phyloP scores from a whole-genome alignment of 2,113 vertebrate species.

The Nicator chloris region DNA sequence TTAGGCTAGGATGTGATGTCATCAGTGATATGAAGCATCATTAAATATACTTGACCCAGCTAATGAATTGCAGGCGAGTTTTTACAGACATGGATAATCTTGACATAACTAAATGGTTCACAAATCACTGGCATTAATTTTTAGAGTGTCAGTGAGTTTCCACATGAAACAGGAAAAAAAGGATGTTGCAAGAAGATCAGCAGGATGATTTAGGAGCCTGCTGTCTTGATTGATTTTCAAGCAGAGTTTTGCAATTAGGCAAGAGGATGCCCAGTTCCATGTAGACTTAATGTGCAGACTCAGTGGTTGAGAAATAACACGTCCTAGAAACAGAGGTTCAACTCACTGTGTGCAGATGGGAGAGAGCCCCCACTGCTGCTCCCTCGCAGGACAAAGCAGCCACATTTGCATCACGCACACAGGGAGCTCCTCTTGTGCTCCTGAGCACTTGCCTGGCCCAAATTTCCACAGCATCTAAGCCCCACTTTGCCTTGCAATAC shows the following conservation, averaged over 20 bases:
- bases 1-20: not conserved
- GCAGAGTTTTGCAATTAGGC: conserved; percentile 31
- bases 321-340: not conserved
- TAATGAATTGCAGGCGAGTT: not conserved
- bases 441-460: not conserved
- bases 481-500: not conserved
- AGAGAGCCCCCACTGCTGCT: not conserved
- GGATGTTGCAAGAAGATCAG: conserved; percentile 24
- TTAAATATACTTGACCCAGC: not conserved
- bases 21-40: not conserved
- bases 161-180: not conserved
- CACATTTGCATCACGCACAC: not conserved
- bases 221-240: not conserved
- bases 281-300: not conserved
- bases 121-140: not conserved
- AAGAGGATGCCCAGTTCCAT: not conserved
- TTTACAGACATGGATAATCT: not conserved
- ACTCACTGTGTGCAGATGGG: not conserved
- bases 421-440: not conserved
- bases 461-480: not conserved
- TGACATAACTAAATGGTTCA: not conserved
- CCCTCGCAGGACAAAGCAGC: not conserved
- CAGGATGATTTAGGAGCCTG: not conserved
- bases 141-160: not conserved
- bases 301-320: not conserved